Evolutionary conservation across 2,113 vertebrate species (phyloP).

Genomic region (Gorsachius goisagi): DNA sequence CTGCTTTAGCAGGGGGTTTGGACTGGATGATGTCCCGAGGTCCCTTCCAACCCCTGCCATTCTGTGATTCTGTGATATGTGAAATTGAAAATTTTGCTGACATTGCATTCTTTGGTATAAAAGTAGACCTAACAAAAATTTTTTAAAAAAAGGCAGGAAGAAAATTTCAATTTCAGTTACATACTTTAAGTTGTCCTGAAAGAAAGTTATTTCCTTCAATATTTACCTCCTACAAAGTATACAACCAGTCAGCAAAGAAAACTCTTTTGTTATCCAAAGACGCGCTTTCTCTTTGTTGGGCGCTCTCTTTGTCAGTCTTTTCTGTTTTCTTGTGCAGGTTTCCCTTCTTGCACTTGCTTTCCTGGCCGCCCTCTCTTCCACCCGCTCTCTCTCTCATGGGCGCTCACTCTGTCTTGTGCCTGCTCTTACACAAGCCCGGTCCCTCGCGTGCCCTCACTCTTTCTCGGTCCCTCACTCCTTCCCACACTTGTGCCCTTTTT

Average conservation of each 20-base stretch:
- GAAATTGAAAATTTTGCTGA: neutral
- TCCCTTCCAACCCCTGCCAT: too few species aligned
- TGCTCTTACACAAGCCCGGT: rapidly evolving
- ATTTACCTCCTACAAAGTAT: neutral
- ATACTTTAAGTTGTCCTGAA: neutral
- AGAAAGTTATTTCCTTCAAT: neutral
- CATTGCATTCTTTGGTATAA: neutral
- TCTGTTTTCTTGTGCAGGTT: neutral
- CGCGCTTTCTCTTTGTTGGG: neutral
- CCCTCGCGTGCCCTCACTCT: rapidly evolving
- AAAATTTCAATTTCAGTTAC: neutral
- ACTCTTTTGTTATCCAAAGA: neutral
- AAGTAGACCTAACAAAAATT: neutral
- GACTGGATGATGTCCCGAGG: too few species aligned
- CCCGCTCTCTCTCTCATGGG: rapidly evolving
- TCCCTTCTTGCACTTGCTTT: neutral
- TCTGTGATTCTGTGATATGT: neutral
- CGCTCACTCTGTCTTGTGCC: neutral
- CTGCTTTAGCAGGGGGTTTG: too few species aligned
- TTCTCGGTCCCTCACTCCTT: neutral
- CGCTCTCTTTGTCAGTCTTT: neutral
- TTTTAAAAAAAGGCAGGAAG: neutral
- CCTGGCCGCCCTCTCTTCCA: neutral
- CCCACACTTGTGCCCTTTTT: neutral
- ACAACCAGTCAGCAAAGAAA: neutral